phyloP scores from a whole-genome alignment of 2,888 invertebrate species.

The Buathra laborator region DNA sequence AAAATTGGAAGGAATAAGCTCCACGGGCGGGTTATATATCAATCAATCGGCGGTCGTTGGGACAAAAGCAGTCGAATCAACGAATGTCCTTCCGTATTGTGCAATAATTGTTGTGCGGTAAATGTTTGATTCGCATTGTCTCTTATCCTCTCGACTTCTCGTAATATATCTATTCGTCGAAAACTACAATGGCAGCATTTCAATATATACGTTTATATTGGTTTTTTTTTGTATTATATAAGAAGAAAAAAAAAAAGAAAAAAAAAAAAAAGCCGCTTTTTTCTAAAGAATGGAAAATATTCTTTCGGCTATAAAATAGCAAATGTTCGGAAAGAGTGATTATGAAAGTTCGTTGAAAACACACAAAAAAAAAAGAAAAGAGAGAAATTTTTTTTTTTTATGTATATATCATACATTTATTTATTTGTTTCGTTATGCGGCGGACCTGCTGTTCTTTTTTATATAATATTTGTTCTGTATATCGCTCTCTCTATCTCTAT shows the following conservation, averaged over 20 bases:
- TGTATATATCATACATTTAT: conserved; percentile 73
- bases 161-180: conserved; percentile 65
- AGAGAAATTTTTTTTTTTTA: conserved; percentile 58
- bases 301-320: conserved; percentile 61
- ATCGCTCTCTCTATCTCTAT: conserved; percentile 42
- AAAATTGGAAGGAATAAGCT: conserved; percentile 71
- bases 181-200: conserved; percentile 68
- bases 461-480: conserved; percentile 54
- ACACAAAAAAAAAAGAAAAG: not conserved
- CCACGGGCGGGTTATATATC: conserved; percentile 74
- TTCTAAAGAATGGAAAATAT: conserved; percentile 39
- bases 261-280: conserved; percentile 8
- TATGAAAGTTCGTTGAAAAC: conserved; percentile 54
- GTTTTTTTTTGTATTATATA: conserved; percentile 32
- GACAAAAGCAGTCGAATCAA: conserved; percentile 57
- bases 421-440: conserved; percentile 76
- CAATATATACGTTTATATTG: conserved; percentile 33
- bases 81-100: conserved; percentile 40
- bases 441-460: conserved; percentile 68
- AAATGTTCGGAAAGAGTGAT: conserved; percentile 57
- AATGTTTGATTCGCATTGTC: conserved; percentile 48
- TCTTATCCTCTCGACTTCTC: conserved; percentile 60
- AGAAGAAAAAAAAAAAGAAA: conserved; percentile 3
- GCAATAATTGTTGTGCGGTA: conserved; percentile 47
- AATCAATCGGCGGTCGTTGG: conserved; percentile 68